Conservation (phyloP, 2,888 invertebrate genomes). For the Pseudeuparius sepicola region DNA sequence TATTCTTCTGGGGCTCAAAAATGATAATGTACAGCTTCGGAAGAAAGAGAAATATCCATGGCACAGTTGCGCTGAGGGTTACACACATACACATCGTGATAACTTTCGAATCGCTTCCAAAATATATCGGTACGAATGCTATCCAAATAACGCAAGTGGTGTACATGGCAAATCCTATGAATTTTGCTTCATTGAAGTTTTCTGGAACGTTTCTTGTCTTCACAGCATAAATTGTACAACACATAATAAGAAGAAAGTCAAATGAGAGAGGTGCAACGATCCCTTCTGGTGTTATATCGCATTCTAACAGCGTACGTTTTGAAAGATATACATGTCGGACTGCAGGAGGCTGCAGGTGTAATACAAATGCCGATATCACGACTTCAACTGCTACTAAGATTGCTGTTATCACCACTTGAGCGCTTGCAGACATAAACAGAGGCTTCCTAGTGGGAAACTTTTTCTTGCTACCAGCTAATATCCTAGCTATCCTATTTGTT, state of each 20-base stretch:
- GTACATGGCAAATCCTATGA: conserved; percentile 73
- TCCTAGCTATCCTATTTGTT: conserved; percentile 67
- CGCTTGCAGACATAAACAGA: conserved; percentile 50
- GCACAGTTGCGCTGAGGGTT: conserved; percentile 62
- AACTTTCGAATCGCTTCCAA: conserved; percentile 55
- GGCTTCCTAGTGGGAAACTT: conserved; percentile 60
- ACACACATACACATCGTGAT: conserved; percentile 54
- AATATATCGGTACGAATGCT: conserved; percentile 68
- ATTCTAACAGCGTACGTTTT: conserved; percentile 49
- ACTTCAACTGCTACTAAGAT: conserved; percentile 57
- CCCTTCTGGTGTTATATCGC: conserved; percentile 49
- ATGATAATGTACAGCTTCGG: conserved; percentile 70
- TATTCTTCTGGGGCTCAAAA: conserved; percentile 65
- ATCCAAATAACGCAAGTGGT: conserved; percentile 70
- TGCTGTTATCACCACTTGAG: conserved; percentile 53
- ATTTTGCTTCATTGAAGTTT: conserved; percentile 70
- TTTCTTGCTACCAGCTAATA: conserved; percentile 62
- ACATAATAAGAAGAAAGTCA: conserved; percentile 57
- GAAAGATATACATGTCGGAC: conserved; percentile 45
- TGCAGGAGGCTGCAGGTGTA: conserved; percentile 50
- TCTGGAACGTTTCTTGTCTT: conserved; percentile 70
- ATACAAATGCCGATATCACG: conserved; percentile 49
- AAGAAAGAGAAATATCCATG: conserved; percentile 61
- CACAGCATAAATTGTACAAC: conserved; percentile 70
- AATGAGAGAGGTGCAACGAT: conserved; percentile 58